Evolutionary conservation across 2,888 invertebrate species (phyloP).

Genomic region (Glaucopsyche alexis): DNA sequence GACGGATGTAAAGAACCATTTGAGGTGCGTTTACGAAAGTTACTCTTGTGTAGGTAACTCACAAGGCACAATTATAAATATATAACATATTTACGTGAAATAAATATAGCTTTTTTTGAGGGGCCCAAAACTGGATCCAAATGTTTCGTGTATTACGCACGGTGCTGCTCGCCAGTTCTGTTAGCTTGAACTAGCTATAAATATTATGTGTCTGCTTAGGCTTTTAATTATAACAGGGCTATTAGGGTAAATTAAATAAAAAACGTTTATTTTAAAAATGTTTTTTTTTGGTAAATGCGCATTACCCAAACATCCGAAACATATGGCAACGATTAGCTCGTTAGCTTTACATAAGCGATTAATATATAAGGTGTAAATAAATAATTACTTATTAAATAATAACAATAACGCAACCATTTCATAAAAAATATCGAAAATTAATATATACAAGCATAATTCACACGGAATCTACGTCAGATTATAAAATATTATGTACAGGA

Average conservation of each 20-base stretch:
- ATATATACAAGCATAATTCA: slow-evolving; percentile 30
- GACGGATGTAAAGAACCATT: too few species aligned
- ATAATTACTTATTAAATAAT: slow-evolving; percentile 50
- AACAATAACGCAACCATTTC: slow-evolving; percentile 51
- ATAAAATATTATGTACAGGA: neutral
- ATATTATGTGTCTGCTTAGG: too few species aligned
- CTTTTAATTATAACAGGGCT: neutral
- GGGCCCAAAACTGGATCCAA: too few species aligned
- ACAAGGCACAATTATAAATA: too few species aligned
- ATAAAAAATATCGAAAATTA: slow-evolving; percentile 44
- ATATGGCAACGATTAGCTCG: slow-evolving; percentile 61
- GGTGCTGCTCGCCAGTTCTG: too few species aligned
- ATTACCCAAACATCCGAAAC: slow-evolving; percentile 71
- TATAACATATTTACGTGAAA: too few species aligned
- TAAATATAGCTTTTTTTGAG: too few species aligned
- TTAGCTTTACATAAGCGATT: slow-evolving; percentile 65
- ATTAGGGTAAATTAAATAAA: slow-evolving; percentile 41
- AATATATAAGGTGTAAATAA: slow-evolving; percentile 51
- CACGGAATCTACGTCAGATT: slow-evolving; percentile 23
- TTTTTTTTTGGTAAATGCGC: slow-evolving; percentile 78
- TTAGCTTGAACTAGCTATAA: too few species aligned
- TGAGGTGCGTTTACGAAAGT: too few species aligned
- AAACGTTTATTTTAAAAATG: slow-evolving; percentile 46
- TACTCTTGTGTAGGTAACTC: too few species aligned
- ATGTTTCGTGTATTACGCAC: too few species aligned